Evolutionary conservation across 1,140 invertebrate genomes (phyloP).

Genomic region (Drosophila ohnishii): DNA sequence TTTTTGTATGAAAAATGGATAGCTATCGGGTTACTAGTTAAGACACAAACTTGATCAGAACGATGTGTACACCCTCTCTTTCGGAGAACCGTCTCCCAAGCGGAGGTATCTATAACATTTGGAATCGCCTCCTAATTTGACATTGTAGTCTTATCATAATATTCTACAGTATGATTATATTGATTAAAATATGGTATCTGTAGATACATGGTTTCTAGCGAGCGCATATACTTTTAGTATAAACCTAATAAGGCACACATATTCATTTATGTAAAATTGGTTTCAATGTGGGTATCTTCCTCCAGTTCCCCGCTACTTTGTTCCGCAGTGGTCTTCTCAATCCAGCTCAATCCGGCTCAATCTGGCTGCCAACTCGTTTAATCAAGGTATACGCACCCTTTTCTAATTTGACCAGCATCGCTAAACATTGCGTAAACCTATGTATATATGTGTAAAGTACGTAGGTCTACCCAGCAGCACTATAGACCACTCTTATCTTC

Average conservation of each 20-base stretch:
- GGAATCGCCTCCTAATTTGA: conserved; percentile 28
- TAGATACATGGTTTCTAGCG: conserved; percentile 24
- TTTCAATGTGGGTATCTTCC: conserved; percentile 11
- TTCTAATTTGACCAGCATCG: conserved; percentile 81
- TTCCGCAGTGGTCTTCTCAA: conserved; percentile 21
- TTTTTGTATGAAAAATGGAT: conserved; percentile 30
- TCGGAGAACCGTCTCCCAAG: background rate
- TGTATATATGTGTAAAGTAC: conserved; percentile 6
- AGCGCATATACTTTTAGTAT: conserved; percentile 65
- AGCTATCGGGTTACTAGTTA: conserved; percentile 19
- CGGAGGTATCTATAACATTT: conserved; percentile 46
- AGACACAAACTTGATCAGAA: conserved; percentile 48
- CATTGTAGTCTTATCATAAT: conserved; percentile 47
- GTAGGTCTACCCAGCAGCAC: background rate
- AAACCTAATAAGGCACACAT: conserved; percentile 83
- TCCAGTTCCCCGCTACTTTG: conserved; percentile 12
- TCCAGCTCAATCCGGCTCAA: conserved; percentile 11
- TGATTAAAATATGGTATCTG: conserved; percentile 22
- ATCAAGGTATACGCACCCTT: conserved; percentile 30
- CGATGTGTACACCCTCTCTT: background rate
- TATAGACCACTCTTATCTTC: conserved; percentile 62
- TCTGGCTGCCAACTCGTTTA: conserved; percentile 8
- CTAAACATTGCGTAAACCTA: conserved; percentile 55
- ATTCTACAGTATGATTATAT: conserved; percentile 68
- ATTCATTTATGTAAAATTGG: conserved; percentile 72